These are phyloP conservation scores for Squalus acanthias DNA, from an alignment of 2,797 vertebrate species.

Conservation along the genomic window DNA sequence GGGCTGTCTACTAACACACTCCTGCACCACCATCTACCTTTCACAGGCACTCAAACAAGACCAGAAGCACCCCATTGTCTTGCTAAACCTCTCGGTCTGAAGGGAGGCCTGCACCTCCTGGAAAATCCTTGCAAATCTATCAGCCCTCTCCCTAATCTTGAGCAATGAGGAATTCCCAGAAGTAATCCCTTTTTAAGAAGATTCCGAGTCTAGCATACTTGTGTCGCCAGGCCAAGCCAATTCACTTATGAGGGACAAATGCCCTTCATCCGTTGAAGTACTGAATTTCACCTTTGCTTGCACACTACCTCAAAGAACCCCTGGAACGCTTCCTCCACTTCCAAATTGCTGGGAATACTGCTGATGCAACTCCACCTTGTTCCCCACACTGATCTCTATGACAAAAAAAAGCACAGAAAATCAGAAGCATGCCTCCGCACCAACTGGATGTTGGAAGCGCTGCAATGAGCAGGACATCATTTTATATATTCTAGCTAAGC, in stretches of 20 bases:
- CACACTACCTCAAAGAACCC: background rate
- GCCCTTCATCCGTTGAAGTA: background rate
- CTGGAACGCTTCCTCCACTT: background rate
- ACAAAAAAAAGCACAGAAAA: background rate
- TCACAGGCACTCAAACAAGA: too few species aligned
- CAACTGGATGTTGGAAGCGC: background rate
- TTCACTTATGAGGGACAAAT: background rate
- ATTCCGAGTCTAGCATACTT: too few species aligned
- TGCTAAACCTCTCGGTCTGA: too few species aligned
- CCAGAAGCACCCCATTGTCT: too few species aligned
- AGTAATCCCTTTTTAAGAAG: too few species aligned
- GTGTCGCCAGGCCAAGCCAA: too few species aligned
- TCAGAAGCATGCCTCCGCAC: background rate
- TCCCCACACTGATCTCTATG: background rate
- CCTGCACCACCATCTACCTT: too few species aligned
- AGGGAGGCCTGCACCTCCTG: too few species aligned
- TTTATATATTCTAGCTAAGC: background rate
- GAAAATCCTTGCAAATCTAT: too few species aligned
- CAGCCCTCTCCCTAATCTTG: too few species aligned
- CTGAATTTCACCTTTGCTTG: background rate
- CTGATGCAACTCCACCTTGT: background rate
- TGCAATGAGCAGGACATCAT: background rate
- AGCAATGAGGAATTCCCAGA: too few species aligned
- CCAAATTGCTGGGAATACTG: background rate
- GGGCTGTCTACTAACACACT: too few species aligned